Evolutionary conservation across 2,797 vertebrate genomes (phyloP).

Genomic region (Glyptemys insculpta): DNA sequence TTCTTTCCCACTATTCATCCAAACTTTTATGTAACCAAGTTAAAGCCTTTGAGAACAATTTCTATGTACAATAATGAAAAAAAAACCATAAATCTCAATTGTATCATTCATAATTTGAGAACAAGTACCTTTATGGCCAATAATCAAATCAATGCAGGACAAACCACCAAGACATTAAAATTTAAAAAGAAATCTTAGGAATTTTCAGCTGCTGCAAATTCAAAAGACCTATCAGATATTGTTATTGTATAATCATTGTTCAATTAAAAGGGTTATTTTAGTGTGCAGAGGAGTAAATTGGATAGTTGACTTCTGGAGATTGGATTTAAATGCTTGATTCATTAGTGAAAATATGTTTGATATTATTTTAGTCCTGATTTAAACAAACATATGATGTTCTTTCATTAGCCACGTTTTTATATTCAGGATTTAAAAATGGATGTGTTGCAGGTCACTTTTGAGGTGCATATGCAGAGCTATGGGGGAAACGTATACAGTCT

Average conservation of each 20-base stretch:
- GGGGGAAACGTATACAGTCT: not conserved
- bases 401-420: not conserved
- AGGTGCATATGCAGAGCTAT: not conserved
- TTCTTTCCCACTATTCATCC: slow-evolving; percentile 42
- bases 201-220: not conserved
- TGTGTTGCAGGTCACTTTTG: not conserved
- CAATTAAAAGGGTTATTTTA: not conserved
- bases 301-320: not conserved
- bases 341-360: not conserved
- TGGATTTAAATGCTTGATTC: not conserved
- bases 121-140: slow-evolving; percentile 34
- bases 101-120: slow-evolving; percentile 58
- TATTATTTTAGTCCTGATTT: not conserved
- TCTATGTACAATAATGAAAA: slow-evolving; percentile 41
- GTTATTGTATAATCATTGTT: not conserved
- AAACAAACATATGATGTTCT: not conserved
- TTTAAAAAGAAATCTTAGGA: not conserved
- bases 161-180: slow-evolving; percentile 32
- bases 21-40: slow-evolving; percentile 41
- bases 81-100: slow-evolving; percentile 47
- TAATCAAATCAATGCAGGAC: not conserved
- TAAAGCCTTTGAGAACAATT: slow-evolving; percentile 46
- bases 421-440: not conserved
- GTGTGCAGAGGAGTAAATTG: not conserved
- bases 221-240: not conserved